Evolutionary conservation across 1,140 invertebrate species (phyloP).

Genomic region (Drosophila pandora): DNA sequence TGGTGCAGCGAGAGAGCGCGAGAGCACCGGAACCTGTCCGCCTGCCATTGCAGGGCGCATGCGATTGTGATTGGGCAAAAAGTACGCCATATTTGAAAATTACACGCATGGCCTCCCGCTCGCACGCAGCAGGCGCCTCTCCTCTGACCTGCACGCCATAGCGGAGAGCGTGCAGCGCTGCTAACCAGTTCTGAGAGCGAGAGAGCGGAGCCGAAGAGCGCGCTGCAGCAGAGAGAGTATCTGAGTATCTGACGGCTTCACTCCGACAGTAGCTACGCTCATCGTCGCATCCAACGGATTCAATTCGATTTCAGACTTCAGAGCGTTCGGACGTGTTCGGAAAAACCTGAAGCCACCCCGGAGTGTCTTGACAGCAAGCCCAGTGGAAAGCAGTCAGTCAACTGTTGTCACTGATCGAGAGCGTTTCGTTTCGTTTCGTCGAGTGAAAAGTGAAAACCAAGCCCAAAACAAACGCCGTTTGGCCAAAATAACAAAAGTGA

Average conservation of each 20-base stretch:
- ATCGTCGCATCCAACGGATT: slow-evolving; percentile 36
- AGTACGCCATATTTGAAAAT: slow-evolving; percentile 84
- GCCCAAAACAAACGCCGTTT: slow-evolving; percentile 22
- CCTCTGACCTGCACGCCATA: slow-evolving; percentile 20
- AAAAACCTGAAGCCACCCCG: slow-evolving; percentile 53
- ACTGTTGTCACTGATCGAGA: slow-evolving; percentile 34
- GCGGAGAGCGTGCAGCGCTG: slow-evolving; percentile 32
- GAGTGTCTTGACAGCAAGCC: slow-evolving; percentile 28
- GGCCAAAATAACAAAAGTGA: slow-evolving; percentile 39
- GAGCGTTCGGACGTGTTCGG: slow-evolving; percentile 81
- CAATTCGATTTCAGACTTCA: slow-evolving; percentile 83
- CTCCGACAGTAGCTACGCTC: slow-evolving; percentile 48
- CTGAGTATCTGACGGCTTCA: slow-evolving; percentile 39
- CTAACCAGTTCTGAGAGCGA: slow-evolving; percentile 56
- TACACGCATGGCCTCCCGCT: slow-evolving; percentile 54
- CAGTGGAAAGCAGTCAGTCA: slow-evolving; percentile 25
- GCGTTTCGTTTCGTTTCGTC: slow-evolving; percentile 16
- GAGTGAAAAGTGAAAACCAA: slow-evolving; percentile 44
- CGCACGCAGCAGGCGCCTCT: slow-evolving; percentile 41
- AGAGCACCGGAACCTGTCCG: slow-evolving; percentile 47
- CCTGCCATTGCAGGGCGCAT: slow-evolving; percentile 77
- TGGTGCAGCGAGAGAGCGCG: slow-evolving; percentile 47
- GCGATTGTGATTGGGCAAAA: slow-evolving; percentile 83
- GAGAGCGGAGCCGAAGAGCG: slow-evolving; percentile 2
- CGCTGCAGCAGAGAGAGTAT: slow-evolving; percentile 10